Evolutionary conservation across 2,113 vertebrate genomes (phyloP).

Genomic region (Ictidomys tridecemlineatus): DNA sequence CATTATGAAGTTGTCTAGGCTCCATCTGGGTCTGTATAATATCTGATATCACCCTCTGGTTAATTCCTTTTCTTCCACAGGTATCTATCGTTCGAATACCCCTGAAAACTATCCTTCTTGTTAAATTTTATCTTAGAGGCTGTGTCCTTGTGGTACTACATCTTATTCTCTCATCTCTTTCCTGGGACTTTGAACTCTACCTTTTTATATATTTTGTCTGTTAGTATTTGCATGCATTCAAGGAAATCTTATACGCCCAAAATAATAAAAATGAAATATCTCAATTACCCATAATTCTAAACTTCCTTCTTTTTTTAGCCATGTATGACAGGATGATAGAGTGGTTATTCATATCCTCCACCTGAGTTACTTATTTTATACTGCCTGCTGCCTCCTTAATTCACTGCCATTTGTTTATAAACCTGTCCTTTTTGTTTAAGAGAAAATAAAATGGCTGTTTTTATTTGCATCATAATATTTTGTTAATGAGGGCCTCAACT

Average conservation of each 20-base stretch:
- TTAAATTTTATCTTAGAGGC: neutral
- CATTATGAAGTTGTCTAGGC: neutral
- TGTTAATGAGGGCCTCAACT: constrained; percentile 55
- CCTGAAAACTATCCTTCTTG: neutral
- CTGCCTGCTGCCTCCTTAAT: neutral
- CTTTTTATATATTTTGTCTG: neutral
- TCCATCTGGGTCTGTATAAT: neutral
- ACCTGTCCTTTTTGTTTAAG: neutral
- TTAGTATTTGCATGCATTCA: neutral
- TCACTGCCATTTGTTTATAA: neutral
- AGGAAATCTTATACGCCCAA: neutral
- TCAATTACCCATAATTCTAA: neutral
- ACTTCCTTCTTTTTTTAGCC: neutral
- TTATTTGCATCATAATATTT: constrained; percentile 68
- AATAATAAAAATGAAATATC: neutral
- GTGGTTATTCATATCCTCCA: neutral
- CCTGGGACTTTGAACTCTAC: neutral
- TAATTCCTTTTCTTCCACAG: neutral
- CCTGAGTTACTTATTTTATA: neutral
- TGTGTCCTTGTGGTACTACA: neutral
- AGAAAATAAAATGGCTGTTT: constrained; percentile 21
- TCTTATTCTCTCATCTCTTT: neutral
- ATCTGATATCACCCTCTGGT: neutral
- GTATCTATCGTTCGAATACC: neutral
- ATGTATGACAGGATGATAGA: neutral